Percentiles rank a stretch among this genome's conserved stretches.
phyloP scores from a whole-genome alignment of 2,113 vertebrate genomes.

The Macroglossus sobrinus region DNA sequence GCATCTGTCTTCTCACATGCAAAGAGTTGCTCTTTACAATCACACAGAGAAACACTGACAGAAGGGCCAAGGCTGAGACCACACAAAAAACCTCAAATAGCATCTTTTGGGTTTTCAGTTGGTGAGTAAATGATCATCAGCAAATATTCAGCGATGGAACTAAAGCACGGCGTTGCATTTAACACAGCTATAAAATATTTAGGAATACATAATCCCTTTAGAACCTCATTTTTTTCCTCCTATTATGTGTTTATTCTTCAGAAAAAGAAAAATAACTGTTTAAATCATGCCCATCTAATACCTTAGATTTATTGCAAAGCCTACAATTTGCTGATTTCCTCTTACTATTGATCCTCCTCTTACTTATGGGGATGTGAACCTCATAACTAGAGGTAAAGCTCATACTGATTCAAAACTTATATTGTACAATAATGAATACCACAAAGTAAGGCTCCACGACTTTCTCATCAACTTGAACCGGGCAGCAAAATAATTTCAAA shows the following conservation, averaged over 20 bases:
- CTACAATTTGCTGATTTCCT: conserved; percentile 71
- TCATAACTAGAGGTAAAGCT: conserved; percentile 50
- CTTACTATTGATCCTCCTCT: conserved; percentile 63
- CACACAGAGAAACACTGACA: conserved; percentile 51
- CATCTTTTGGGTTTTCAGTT: conserved; percentile 44
- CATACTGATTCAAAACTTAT: conserved; percentile 62
- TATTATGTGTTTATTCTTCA: conserved; percentile 42
- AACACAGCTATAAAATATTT: conserved; percentile 46
- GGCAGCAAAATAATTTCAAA: conserved; percentile 67
- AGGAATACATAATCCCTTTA: conserved; percentile 54
- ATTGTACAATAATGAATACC: conserved; percentile 59
- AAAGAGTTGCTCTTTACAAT: conserved; percentile 68
- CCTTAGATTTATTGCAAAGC: conserved; percentile 56
- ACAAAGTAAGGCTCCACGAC: conserved; percentile 55
- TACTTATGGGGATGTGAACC: conserved; percentile 52
- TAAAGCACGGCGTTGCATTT: conserved; percentile 34
- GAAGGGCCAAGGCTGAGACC: conserved; percentile 44
- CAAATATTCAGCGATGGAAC: conserved; percentile 6
- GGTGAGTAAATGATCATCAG: conserved; percentile 39
- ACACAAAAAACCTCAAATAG: conserved; percentile 47
- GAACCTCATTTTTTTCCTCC: conserved; percentile 38
- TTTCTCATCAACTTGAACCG: conserved; percentile 68
- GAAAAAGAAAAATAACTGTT: conserved; percentile 72
- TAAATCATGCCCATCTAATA: conserved; percentile 59
- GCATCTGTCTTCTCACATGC: conserved; percentile 64